Evolutionary conservation across 2,113 vertebrate genomes (phyloP).

Genomic region (Grammomys dolichurus): DNA sequence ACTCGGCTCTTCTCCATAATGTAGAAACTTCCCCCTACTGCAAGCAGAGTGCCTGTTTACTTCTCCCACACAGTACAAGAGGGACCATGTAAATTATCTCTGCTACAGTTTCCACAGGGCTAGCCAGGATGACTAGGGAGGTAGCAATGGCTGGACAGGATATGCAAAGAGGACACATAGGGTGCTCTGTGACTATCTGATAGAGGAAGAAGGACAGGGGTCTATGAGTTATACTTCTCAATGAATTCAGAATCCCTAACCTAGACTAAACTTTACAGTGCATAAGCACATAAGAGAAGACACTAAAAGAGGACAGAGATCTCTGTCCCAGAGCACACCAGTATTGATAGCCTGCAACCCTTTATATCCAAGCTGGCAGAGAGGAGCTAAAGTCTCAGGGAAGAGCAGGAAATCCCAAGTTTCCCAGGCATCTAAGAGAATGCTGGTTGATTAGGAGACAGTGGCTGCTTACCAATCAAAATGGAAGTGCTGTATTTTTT

Average conservation of each 20-base stretch:
- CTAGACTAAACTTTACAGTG: neutral
- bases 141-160: neutral
- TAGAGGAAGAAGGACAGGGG: neutral
- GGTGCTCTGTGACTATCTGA: neutral
- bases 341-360: neutral
- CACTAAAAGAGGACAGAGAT: neutral
- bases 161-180: constrained; percentile 3
- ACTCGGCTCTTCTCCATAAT: neutral
- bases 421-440: neutral
- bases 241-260: neutral
- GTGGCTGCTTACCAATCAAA: neutral
- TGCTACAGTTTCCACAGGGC: neutral
- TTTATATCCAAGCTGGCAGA: neutral
- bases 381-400: neutral
- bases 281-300: too few species aligned
- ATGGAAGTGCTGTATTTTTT: neutral
- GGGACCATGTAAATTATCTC: neutral
- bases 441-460: neutral
- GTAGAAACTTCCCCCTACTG: neutral
- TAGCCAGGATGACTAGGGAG: neutral
- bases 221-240: neutral
- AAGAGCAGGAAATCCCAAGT: neutral
- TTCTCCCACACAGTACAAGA: neutral
- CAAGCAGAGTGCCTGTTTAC: neutral
- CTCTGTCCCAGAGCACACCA: neutral